Evolutionary conservation across 2,888 invertebrate species (phyloP).

Genomic region (Stictocephala bisonia): DNA sequence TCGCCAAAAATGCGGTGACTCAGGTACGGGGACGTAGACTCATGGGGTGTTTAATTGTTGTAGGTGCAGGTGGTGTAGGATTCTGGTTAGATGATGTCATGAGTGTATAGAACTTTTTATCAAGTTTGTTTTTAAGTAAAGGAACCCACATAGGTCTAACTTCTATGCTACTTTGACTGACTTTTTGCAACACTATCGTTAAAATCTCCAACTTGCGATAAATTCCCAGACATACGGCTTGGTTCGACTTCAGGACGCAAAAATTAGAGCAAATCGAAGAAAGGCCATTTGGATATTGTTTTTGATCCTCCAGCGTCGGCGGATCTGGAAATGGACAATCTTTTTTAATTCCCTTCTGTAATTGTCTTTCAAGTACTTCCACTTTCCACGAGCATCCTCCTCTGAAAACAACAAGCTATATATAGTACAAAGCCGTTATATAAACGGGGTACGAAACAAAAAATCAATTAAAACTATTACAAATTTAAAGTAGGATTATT

Average conservation of each 20-base stretch:
- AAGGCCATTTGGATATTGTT: constrained; percentile 16
- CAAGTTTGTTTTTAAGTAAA: no score
- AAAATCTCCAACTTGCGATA: neutral
- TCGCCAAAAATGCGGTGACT: no score
- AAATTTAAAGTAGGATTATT: no score
- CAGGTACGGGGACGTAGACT: no score
- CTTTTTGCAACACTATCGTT: neutral
- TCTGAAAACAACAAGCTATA: neutral
- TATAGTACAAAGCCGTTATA: no score
- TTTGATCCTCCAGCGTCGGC: neutral
- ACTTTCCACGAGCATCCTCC: neutral
- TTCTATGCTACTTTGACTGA: no score
- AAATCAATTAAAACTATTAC: no score
- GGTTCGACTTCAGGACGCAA: neutral
- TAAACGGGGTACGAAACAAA: neutral
- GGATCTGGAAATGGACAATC: neutral
- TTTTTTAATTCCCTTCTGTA: constrained; percentile 19
- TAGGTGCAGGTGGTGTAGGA: no score
- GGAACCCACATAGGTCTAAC: no score
- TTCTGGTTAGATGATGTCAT: no score
- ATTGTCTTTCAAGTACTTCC: neutral
- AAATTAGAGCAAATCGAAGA: constrained; percentile 4
- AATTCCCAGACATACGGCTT: neutral
- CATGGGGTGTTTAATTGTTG: no score
- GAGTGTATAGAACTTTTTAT: no score